Base-by-base conservation (phyloP, 1,140 invertebrate genomes). In the Drosophila persimilis region DNA sequence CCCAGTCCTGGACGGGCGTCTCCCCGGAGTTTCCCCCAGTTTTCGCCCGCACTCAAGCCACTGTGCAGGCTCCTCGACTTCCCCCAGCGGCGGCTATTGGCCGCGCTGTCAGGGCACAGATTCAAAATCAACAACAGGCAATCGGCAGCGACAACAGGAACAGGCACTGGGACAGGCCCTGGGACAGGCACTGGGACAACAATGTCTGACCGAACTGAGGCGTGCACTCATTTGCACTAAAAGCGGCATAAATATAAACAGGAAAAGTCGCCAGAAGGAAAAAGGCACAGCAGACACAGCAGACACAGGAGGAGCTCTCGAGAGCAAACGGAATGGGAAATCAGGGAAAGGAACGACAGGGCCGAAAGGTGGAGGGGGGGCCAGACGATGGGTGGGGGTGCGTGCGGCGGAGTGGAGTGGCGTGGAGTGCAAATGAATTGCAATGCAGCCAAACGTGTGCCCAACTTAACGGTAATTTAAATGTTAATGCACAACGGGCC, bases 201-300 rank as follows among this genome's bases (percentile, higher is more conserved):
- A 81, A 83, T 74, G 80, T 83, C 80, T 74, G 79, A 66, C 80
- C 62, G 57, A 78, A 74, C 70, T 67, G 44, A 74, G 56, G 54
- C 75, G 57, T 60, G 66, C 69, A 73, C 80, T 78, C 75, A 83
- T 83, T 84, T 76, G 48, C 72, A 72, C 80, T 84, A 79, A 84
- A 84, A 84, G 80, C 80, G 71, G 80, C 80, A 84, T 84, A 84
- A 84, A 84, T 79, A 84, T 77, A 84, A 75, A 74, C 80, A 59
- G 77, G 52, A 69, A 52, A 61, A 46, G 45, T 60, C 39, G 29
- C 47, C 56, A 47, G 44, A 76, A 75, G 47, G 59, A 69, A 70
- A 69, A 57, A 17, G 17, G 39, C 43, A 46, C 60, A 15, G 15
- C 15, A 15, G 15, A 15, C 15, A 15, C 15, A 15, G 15, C 15